Conservation (phyloP, 2,113 vertebrate genomes). For the Zingel zingel region DNA sequence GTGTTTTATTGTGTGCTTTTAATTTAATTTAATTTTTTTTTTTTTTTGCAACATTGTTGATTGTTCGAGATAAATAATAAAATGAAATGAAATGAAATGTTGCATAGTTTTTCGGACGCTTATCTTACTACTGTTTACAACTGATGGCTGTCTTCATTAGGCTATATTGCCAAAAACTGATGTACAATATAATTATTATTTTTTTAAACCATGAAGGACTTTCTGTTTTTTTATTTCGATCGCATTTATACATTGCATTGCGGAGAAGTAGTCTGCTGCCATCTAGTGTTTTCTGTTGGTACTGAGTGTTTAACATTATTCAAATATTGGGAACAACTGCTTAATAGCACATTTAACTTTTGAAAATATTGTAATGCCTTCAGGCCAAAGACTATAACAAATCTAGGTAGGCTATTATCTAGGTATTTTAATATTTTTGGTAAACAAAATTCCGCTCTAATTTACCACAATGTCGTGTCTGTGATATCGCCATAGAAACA, state of each 20-base stretch:
- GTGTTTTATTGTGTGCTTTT: too few relatives aligned
- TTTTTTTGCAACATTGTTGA: too few relatives aligned
- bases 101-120: neutral
- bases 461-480: neutral
- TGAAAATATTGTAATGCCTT: neutral
- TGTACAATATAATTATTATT: neutral
- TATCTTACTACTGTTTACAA: neutral
- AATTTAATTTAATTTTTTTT: too few relatives aligned
- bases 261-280: constrained; percentile 50
- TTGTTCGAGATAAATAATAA: too few relatives aligned
- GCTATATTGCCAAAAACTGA: neutral
- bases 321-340: neutral
- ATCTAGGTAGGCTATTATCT: neutral
- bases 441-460: neutral
- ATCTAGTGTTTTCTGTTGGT: constrained; percentile 47
- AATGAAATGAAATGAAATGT: too few relatives aligned
- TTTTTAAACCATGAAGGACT: neutral
- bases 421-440: neutral
- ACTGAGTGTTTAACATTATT: neutral
- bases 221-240: neutral
- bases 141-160: neutral
- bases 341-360: neutral
- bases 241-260: neutral
- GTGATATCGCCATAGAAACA: neutral
- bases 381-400: neutral